phyloP scores from a whole-genome alignment of 2,113 vertebrate species.

The Daboia siamensis region DNA sequence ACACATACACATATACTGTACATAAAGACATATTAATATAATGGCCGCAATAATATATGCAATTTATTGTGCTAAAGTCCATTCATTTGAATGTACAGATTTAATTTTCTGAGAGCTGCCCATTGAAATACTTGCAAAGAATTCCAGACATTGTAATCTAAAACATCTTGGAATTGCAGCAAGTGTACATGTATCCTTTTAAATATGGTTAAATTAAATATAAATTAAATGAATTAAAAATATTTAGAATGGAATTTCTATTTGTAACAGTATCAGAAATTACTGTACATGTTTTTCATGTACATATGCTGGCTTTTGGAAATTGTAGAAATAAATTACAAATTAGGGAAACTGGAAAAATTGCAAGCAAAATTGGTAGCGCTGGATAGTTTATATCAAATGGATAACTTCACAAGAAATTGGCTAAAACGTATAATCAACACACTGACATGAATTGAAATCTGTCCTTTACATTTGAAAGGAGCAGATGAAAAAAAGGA shows the following conservation, averaged over 20 bases:
- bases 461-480: not conserved
- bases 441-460: not conserved
- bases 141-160: not conserved
- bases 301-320: not conserved
- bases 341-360: not conserved
- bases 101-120: not conserved
- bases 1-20: not conserved
- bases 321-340: not conserved
- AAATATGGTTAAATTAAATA: not conserved
- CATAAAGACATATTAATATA: not conserved
- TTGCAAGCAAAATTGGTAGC: not conserved
- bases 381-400: not conserved
- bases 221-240: not conserved
- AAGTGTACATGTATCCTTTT: not conserved
- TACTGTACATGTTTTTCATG: not conserved
- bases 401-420: not conserved
- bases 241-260: not conserved
- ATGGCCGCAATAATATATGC: not conserved
- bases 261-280: not conserved
- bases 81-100: not conserved
- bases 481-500: not conserved
- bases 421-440: not conserved
- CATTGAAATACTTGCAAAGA: not conserved
- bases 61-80: not conserved
- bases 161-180: not conserved